Conservation (phyloP, 2,797 vertebrate genomes). For the Amblyraja radiata region DNA sequence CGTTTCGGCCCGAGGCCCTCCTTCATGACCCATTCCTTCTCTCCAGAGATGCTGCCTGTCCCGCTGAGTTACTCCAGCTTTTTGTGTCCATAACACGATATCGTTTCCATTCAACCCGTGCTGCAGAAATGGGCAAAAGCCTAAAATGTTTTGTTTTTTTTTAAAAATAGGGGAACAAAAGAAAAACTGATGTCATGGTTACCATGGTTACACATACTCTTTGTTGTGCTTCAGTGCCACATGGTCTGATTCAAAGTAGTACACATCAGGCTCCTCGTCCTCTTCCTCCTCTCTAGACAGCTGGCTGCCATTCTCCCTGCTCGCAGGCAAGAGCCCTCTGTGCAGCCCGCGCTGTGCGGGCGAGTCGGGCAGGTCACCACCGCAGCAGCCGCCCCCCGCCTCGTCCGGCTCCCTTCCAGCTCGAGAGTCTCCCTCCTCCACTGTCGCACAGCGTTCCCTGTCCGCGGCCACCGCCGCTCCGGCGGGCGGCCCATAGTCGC, state of each 20-base stretch:
- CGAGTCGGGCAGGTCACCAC: constrained; percentile 56
- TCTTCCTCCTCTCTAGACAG: constrained; percentile 72
- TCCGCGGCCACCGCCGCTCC: constrained; percentile 29
- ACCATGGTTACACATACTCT: constrained; percentile 91
- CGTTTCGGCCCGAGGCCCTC: too few relatives aligned
- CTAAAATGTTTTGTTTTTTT: too few relatives aligned
- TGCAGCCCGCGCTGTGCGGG: constrained; percentile 55
- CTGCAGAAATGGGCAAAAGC: not conserved
- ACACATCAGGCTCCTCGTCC: constrained; percentile 94
- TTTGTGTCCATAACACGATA: not conserved
- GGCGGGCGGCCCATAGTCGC: constrained; percentile 53
- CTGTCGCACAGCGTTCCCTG: constrained; percentile 46
- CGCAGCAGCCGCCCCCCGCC: constrained; percentile 49
- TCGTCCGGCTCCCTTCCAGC: constrained; percentile 53
- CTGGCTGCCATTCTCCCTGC: constrained; percentile 69
- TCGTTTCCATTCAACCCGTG: not conserved
- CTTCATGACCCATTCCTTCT: too few relatives aligned
- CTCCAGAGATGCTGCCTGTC: too few relatives aligned
- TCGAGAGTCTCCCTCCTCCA: constrained; percentile 51
- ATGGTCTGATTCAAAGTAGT: constrained; percentile 99
- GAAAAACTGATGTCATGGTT: constrained; percentile 63
- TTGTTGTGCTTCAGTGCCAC: constrained; percentile 99
- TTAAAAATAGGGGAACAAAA: constrained; percentile 43
- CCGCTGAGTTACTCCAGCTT: too few relatives aligned
- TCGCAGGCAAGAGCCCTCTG: constrained; percentile 58